These are phyloP conservation scores for Danio tinwini DNA, from an alignment of 2,797 vertebrate genomes.

Conservation along the genomic window DNA sequence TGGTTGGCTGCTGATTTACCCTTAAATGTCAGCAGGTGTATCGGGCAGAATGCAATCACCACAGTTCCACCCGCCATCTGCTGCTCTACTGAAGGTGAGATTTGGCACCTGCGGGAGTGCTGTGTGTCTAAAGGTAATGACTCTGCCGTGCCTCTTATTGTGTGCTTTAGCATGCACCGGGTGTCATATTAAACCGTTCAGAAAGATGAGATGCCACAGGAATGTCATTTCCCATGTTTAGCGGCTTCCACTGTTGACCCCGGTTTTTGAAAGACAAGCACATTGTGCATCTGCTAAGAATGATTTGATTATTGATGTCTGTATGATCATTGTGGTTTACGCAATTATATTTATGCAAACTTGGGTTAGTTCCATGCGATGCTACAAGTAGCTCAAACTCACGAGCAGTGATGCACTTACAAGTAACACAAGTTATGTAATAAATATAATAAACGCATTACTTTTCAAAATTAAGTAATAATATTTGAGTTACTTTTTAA, in stretches of 20 bases:
- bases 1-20: slow-evolving; percentile 24
- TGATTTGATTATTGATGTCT: too few species aligned
- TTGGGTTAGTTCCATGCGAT: too few species aligned
- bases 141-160: slow-evolving; percentile 39
- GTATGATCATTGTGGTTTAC: too few species aligned
- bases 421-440: too few species aligned
- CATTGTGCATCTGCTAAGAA: neutral
- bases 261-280: neutral
- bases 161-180: slow-evolving; percentile 5
- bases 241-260: neutral
- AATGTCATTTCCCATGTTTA: slow-evolving; percentile 8
- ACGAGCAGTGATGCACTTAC: too few species aligned
- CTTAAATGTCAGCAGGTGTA: slow-evolving; percentile 53
- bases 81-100: slow-evolving; percentile 43
- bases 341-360: too few species aligned
- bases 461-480: too few species aligned
- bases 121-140: slow-evolving; percentile 36
- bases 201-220: slow-evolving; percentile 21
- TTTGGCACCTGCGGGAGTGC: slow-evolving; percentile 48
- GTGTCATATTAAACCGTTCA: slow-evolving; percentile 29
- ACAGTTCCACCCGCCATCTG: slow-evolving; percentile 54
- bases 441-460: too few species aligned
- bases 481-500: too few species aligned
- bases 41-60: slow-evolving; percentile 36
- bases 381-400: too few species aligned